Conservation (phyloP, 2,888 invertebrate species). For the Ornithoptera alexandrae region DNA sequence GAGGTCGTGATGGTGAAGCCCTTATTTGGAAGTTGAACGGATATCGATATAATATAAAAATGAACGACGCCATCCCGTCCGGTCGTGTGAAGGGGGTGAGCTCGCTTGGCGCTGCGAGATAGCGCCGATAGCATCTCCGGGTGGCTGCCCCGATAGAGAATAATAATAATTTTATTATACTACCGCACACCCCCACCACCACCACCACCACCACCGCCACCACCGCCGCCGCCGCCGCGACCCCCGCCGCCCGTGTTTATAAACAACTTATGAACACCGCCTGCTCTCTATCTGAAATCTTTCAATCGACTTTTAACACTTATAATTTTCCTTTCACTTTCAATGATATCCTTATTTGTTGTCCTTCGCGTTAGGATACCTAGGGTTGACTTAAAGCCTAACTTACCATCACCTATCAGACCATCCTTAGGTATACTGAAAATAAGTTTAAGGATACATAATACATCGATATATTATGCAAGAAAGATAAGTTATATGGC, state of each 20-base stretch:
- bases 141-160: slow-evolving; percentile 76
- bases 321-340: neutral
- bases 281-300: neutral
- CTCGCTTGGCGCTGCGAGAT: slow-evolving; percentile 77
- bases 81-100: slow-evolving; percentile 67
- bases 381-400: too few species aligned
- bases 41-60: slow-evolving; percentile 39
- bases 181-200: slow-evolving; percentile 55
- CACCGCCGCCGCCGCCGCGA: too few species aligned
- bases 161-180: slow-evolving; percentile 79
- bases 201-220: slow-evolving; percentile 38
- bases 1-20: too few species aligned
- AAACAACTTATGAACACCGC: slow-evolving; percentile 21
- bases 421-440: too few species aligned
- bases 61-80: slow-evolving; percentile 41
- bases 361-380: too few species aligned
- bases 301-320: slow-evolving; percentile 4
- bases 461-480: too few species aligned
- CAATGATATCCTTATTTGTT: too few species aligned
- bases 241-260: slow-evolving; percentile 31
- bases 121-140: slow-evolving; percentile 73
- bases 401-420: too few species aligned
- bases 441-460: too few species aligned
- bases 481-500: too few species aligned
- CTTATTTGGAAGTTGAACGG: neutral